Evolutionary conservation across 1,140 invertebrate genomes (phyloP).

Genomic region (Coenobita brevimanus): DNA sequence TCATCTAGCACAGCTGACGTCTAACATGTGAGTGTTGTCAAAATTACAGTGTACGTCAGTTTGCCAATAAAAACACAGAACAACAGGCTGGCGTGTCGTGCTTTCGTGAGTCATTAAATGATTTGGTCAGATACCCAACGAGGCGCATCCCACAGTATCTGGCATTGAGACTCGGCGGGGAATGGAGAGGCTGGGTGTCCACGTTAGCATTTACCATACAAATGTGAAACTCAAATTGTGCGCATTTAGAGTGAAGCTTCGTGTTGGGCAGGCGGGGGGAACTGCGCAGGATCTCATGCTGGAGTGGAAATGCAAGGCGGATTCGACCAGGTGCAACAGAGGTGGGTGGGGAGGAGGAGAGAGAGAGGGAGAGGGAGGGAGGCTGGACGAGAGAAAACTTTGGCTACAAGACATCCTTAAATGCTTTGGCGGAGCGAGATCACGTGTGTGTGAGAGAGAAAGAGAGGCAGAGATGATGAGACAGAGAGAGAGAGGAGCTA

Average conservation of each 20-base stretch:
- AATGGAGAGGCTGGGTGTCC: constrained; percentile 48
- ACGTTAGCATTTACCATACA: constrained; percentile 63
- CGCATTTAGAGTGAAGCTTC: constrained; percentile 29
- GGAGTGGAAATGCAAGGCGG: too few relatives aligned
- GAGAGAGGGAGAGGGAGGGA: too few relatives aligned
- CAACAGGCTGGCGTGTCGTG: too few relatives aligned
- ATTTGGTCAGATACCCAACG: too few relatives aligned
- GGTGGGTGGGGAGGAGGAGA: neutral
- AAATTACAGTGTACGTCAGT: too few relatives aligned
- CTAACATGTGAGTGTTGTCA: too few relatives aligned
- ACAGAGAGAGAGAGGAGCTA: constrained; percentile 13
- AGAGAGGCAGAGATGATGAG: constrained; percentile 13
- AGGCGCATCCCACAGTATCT: neutral
- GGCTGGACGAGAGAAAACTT: neutral
- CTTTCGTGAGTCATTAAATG: too few relatives aligned
- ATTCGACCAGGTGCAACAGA: neutral
- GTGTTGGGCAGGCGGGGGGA: neutral
- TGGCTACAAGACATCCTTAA: neutral
- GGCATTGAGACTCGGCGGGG: constrained; percentile 35
- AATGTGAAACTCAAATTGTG: constrained; percentile 60
- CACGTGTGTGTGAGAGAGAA: constrained; percentile 18
- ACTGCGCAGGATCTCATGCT: neutral
- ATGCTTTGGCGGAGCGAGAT: constrained; percentile 37
- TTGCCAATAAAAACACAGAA: too few relatives aligned
- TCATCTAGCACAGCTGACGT: constrained; percentile 8